Evolutionary conservation across 2,888 invertebrate genomes (phyloP), one percentile per base, ranked within the genome.

Genomic region (Andrena dorsata): DNA sequence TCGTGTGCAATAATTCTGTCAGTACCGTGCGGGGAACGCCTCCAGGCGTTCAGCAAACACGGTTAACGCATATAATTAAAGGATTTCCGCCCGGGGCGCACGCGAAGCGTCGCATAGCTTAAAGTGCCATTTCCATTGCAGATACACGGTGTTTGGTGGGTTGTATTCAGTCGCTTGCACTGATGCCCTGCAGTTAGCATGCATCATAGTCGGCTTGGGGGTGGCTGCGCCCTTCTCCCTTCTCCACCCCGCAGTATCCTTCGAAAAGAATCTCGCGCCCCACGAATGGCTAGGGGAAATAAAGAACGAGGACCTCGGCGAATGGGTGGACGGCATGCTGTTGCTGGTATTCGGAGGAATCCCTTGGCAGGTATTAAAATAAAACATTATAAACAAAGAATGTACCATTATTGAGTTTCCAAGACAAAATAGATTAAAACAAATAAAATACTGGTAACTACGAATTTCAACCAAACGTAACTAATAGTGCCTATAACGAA

Each of bases 101-200:
- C 41, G 16, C 16, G 41, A 41, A 41, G 16, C 41, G 13, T 41
- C 16, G 41, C 16, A 41, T 16, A 41, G 41, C 41, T 41, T 41
- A 53, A 20, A 35, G 47, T 60, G 60, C 2, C n/a, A 10, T n/a
- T 47, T n/a, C 26, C 47, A 56, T 80, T 86, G 10, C 86, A 94
- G 94, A 76, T 97, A 97, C 93, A 97, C 96, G 0, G 94, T 96
- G 74, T 95, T 96, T 85, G 96, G 96, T 0, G 97, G 97, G 1
- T 94, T 97, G 56, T 96, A 96, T 91, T 96, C 96, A 20, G 96
- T 97, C 23, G 96, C 96, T 0, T 96, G 96, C 92, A 96, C 96
- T n/a, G 96, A 96, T 90, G 96, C 96, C 75, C 94, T 96, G 76
- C 96, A 96, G 91, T 94, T 96, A 58, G 95, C 95, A 87, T 96